Percentiles rank a stretch among this genome's conserved stretches.
Conservation (phyloP, 1,140 invertebrate genomes). For the Piezodorus guildinii region DNA sequence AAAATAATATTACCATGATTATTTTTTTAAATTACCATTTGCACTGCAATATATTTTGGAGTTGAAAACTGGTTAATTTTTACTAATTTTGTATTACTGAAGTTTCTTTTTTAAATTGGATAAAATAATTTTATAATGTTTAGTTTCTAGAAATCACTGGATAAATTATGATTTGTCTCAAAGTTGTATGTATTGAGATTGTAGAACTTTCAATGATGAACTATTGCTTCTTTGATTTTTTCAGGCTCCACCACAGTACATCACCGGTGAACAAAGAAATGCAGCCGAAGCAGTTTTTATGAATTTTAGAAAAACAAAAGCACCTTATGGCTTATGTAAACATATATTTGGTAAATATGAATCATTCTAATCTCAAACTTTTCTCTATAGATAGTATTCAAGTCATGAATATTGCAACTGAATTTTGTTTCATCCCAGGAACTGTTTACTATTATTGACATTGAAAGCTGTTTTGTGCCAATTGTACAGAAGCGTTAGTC, state of each 20-base stretch:
- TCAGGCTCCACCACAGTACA: conserved; percentile 72
- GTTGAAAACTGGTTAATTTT: too few species aligned
- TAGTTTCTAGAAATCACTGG: neutral
- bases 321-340: conserved; percentile 68
- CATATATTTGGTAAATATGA: conserved; percentile 52
- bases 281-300: conserved; percentile 68
- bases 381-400: neutral
- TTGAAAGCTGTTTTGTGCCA: neutral
- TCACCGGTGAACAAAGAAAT: conserved; percentile 61
- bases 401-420: too few species aligned
- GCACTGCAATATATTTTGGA: too few species aligned
- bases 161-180: neutral
- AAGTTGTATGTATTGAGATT: neutral
- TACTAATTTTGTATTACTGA: neutral
- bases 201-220: neutral
- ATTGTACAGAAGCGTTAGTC: neutral
- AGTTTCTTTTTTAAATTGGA: neutral
- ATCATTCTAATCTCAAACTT: too few species aligned
- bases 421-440: too few species aligned
- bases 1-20: neutral
- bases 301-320: conserved; percentile 67
- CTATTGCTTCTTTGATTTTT: conserved; percentile 28
- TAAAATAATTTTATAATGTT: neutral
- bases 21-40: neutral
- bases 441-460: too few species aligned